These are phyloP conservation scores for Laticauda colubrina DNA, from an alignment of 2,113 vertebrate species.

Conservation along the genomic window DNA sequence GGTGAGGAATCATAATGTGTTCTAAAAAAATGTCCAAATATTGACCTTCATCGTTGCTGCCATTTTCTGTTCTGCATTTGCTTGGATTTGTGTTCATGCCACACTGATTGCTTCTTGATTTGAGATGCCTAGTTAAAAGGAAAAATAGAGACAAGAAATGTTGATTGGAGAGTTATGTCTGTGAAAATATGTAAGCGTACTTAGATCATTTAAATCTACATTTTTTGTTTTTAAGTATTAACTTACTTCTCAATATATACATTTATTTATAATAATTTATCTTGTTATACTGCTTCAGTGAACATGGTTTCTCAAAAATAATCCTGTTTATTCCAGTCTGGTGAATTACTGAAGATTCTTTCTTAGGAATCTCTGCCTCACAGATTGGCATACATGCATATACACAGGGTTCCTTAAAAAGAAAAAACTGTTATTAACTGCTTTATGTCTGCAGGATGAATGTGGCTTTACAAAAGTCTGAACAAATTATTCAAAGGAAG, in stretches of 20 bases:
- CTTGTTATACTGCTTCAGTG: not conserved
- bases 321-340: not conserved
- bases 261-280: not conserved
- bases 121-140: not conserved
- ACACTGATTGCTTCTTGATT: not conserved
- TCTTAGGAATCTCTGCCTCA: not conserved
- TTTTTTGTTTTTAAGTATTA: not conserved
- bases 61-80: not conserved
- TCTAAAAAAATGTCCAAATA: not conserved
- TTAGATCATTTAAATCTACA: not conserved
- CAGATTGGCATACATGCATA: not conserved
- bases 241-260: not conserved
- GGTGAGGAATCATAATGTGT: not conserved
- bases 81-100: not conserved
- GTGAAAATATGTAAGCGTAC: not conserved
- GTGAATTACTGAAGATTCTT: not conserved
- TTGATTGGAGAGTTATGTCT: not conserved
- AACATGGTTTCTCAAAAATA: not conserved
- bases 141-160: not conserved
- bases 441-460: not conserved
- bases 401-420: not conserved
- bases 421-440: not conserved
- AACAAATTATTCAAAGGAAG: not conserved
- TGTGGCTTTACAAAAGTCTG: not conserved
- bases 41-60: not conserved